A percentile compares a stretch with the other conserved stretches of the same genome.
These are phyloP conservation scores for Lagopus muta DNA, from an alignment of 2,113 vertebrate genomes.

Conservation along the genomic window DNA sequence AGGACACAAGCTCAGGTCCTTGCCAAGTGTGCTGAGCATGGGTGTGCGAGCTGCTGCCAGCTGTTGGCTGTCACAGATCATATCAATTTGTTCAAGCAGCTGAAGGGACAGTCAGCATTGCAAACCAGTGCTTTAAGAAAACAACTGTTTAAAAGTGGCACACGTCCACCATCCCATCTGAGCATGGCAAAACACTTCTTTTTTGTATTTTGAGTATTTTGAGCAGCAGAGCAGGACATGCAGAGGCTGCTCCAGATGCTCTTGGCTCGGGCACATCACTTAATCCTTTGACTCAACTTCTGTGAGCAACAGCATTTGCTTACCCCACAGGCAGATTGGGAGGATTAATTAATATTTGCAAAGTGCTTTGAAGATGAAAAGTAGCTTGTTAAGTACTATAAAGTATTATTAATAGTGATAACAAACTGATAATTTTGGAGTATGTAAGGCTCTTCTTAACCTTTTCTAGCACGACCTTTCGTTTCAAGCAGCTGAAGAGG, in stretches of 20 bases:
- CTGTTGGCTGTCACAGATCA: not conserved
- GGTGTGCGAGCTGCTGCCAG: not conserved
- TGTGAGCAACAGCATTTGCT: conserved; percentile 22
- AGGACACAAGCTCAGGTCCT: not conserved
- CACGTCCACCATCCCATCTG: not conserved
- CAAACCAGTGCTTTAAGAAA: not conserved
- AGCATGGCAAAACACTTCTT: not conserved
- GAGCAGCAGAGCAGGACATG: not conserved
- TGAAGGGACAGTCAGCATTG: not conserved
- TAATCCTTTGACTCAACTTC: not conserved
- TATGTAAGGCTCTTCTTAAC: not conserved
- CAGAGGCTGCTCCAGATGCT: not conserved
- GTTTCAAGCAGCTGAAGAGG: not conserved
- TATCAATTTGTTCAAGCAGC: not conserved
- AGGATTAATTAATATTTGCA: conserved; percentile 56
- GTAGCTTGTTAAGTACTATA: conserved; percentile 10
- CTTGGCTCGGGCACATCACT: not conserved
- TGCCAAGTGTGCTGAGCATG: not conserved
- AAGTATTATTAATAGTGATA: conserved; percentile 34
- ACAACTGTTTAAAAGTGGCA: not conserved
- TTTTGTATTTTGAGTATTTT: not conserved
- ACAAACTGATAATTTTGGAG: conserved; percentile 8
- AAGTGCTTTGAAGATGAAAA: conserved; percentile 54
- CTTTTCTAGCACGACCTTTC: conserved; percentile 2
- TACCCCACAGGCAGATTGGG: conserved; percentile 13